Evolutionary conservation across 2,113 vertebrate species (phyloP).

Genomic region (Ammodytes marinus): DNA sequence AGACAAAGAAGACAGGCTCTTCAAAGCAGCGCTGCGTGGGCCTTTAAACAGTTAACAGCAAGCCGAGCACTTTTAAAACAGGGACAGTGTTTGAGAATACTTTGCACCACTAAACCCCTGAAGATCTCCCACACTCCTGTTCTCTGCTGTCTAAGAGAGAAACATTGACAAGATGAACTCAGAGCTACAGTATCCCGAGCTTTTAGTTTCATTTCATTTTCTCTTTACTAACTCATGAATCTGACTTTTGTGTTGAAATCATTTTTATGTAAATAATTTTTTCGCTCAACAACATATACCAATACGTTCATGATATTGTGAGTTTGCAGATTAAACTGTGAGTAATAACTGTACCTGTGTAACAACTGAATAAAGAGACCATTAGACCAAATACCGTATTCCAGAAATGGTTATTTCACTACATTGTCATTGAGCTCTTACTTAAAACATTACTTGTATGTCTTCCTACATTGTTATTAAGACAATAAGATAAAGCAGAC

Average conservation of each 20-base stretch:
- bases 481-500: too few relatives aligned
- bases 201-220: background rate
- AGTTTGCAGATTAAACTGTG: too few relatives aligned
- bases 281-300: too few relatives aligned
- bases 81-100: slow-evolving; percentile 81
- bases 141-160: slow-evolving; percentile 23
- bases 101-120: slow-evolving; percentile 69
- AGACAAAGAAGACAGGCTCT: slow-evolving; percentile 80
- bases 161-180: slow-evolving; percentile 57
- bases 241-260: background rate
- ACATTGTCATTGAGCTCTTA: background rate
- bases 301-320: too few relatives aligned
- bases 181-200: background rate
- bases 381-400: too few relatives aligned
- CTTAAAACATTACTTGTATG: background rate
- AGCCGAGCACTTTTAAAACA: slow-evolving; percentile 65
- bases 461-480: background rate
- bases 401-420: too few relatives aligned
- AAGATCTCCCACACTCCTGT: slow-evolving; percentile 54
- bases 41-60: slow-evolving; percentile 82
- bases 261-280: too few relatives aligned
- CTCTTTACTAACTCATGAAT: background rate
- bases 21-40: slow-evolving; percentile 75
- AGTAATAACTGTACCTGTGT: too few relatives aligned
- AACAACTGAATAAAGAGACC: too few relatives aligned